A percentile compares a stretch with the other conserved stretches of the same genome.
phyloP scores from a whole-genome alignment of 1,140 invertebrate genomes.

The Drosophila erecta region DNA sequence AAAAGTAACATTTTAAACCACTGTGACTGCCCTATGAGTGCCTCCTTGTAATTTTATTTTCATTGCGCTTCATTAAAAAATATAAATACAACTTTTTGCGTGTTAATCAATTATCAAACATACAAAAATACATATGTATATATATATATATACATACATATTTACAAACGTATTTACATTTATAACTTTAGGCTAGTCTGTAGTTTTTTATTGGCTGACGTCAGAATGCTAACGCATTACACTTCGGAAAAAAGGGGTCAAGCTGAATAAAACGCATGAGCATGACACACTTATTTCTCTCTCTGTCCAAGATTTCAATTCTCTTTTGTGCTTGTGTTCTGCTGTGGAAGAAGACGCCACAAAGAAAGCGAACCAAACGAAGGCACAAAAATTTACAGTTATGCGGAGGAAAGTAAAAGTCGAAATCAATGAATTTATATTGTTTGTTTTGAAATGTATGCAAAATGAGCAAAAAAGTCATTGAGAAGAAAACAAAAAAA shows the following conservation, averaged over 20 bases:
- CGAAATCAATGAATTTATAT: slow-evolving; percentile 67
- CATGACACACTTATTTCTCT: slow-evolving; percentile 26
- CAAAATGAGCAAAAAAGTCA: slow-evolving; percentile 2
- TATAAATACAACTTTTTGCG: not conserved
- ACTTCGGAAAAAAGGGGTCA: slow-evolving; percentile 7
- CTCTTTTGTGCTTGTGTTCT: slow-evolving; percentile 30
- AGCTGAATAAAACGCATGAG: slow-evolving; percentile 8
- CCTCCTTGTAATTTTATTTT: slow-evolving; percentile 2
- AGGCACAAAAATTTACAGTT: slow-evolving; percentile 38
- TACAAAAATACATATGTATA: not conserved
- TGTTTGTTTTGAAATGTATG: slow-evolving; percentile 25
- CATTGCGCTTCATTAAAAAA: slow-evolving; percentile 6
- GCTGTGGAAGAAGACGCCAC: slow-evolving; percentile 22
- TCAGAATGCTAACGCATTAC: slow-evolving; percentile 8
- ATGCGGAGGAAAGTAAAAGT: slow-evolving; percentile 69
- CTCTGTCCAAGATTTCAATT: slow-evolving; percentile 21
- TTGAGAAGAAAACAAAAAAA: slow-evolving; percentile 2
- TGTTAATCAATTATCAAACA: slow-evolving; percentile 10
- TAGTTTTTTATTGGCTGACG: too few species aligned
- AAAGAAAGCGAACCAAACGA: slow-evolving; percentile 49
- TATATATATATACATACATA: not conserved
- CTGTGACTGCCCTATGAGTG: not conserved
- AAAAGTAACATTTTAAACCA: not conserved
- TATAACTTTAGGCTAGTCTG: too few species aligned
- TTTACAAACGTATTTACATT: too few species aligned